Evolutionary conservation across 1,140 invertebrate genomes (phyloP).

Genomic region (Lasaia peninsularis): DNA sequence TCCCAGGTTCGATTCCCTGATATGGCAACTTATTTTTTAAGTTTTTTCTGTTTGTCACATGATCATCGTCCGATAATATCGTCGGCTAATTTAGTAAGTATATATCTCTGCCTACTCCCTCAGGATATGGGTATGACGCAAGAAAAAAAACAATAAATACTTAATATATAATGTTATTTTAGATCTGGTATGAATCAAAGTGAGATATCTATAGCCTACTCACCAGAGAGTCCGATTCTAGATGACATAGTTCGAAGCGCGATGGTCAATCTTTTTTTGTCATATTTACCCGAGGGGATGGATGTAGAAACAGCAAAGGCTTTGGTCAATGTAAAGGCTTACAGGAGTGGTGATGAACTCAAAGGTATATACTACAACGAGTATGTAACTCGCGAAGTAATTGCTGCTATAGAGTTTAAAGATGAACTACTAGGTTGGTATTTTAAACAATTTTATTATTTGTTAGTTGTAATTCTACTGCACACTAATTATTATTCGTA

Average conservation of each 20-base stretch:
- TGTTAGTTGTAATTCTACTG: no score
- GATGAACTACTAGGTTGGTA: constrained; percentile 48
- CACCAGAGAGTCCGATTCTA: constrained; percentile 50
- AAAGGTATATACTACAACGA: constrained; percentile 49
- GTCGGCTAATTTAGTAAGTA: no score
- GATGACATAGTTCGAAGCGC: constrained; percentile 50
- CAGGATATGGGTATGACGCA: no score
- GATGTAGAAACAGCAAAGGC: constrained; percentile 37
- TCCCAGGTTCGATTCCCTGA: no score
- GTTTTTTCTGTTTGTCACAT: no score
- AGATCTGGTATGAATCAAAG: constrained; percentile 49
- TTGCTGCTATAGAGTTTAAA: constrained; percentile 61
- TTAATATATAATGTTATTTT: constrained; percentile 36
- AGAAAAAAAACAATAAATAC: no score
- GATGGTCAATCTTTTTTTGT: constrained; percentile 38
- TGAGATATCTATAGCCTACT: constrained; percentile 54
- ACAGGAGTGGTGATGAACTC: constrained; percentile 44
- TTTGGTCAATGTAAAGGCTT: constrained; percentile 39
- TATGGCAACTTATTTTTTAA: no score
- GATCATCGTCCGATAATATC: no score
- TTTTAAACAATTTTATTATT: not conserved
- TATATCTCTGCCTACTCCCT: not conserved
- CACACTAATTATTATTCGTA: no score
- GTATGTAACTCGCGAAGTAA: constrained; percentile 39
- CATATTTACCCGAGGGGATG: constrained; percentile 38